Evolutionary conservation across 2,113 vertebrate genomes (phyloP), one percentile per base, ranked within the genome.

Genomic region (Stercorarius parasiticus): DNA sequence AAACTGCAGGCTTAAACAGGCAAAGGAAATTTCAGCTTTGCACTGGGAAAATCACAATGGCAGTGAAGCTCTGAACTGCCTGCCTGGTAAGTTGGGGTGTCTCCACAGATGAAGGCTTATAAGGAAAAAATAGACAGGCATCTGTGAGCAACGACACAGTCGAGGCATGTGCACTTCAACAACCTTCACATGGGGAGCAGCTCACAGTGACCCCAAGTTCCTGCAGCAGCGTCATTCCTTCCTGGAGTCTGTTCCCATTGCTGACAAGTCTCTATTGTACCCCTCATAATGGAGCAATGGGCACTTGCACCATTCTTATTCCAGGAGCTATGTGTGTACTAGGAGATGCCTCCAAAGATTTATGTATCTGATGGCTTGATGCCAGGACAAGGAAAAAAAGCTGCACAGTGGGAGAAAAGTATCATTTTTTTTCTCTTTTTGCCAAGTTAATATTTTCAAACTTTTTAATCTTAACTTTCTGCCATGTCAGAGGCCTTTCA

Each of bases 391-490:
- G 88, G 29, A n/a, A 77, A 82, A 69, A 82, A 21, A 89, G 59
- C 17, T 62, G 17, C 50, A 47, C 15, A 55, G 45, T 27, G 6
- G 26, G 38, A 86, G 59, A 90, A 87, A 85, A 85, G 11, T 38
- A 40, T 8, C 6, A 1, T 55, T 79, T 59, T 65, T 32, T 42
- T 50, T 25, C 20, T 36, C 15, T 52, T 79, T 67, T 67, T 87
- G 38, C n/a, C 18, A 86, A 70, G 40, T n/a, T 90, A 74, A 59
- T 72, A 67, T 59, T 91, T 87, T 94, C 36, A 88, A 77, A 95
- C 38, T 90, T 93, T 73, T 36, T 52, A 86, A 80, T 88, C 67
- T 59, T 62, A 91, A 40, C 50, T 93, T 88, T 84, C 66, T 85
- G 55, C 23, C 22, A 6, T 25, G n/a, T 80, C 7, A 2, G 55